Percentiles rank a stretch among this genome's conserved stretches.
Evolutionary conservation across 2,888 invertebrate genomes (phyloP).

Genomic region (Clepsis dumicolana): DNA sequence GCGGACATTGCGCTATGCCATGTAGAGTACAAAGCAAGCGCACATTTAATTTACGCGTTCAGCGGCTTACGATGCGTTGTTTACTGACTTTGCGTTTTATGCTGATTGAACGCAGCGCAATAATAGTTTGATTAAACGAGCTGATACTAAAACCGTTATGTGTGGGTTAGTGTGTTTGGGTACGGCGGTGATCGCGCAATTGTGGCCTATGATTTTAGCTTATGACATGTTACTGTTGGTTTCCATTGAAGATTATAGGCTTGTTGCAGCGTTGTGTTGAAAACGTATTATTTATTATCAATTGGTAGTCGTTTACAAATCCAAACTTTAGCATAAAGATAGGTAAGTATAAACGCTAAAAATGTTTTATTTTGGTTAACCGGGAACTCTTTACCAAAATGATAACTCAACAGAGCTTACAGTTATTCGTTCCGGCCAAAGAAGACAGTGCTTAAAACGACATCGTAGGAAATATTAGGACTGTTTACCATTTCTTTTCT

Average conservation of each 20-base stretch:
- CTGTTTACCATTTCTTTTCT: neutral
- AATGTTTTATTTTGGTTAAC: neutral
- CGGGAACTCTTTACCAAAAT: neutral
- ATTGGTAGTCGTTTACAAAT: neutral
- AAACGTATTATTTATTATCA: neutral
- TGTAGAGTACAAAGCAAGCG: slow-evolving; percentile 9
- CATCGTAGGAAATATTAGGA: neutral
- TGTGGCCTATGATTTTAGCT: neutral
- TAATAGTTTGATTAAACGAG: slow-evolving; percentile 32
- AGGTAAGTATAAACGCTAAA: no score
- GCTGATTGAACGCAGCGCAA: slow-evolving; percentile 18
- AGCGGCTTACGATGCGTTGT: slow-evolving; percentile 20
- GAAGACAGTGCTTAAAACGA: neutral
- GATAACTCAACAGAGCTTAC: neutral
- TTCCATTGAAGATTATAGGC: neutral
- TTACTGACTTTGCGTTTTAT: slow-evolving; percentile 33
- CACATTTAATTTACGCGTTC: slow-evolving; percentile 22
- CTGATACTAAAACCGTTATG: slow-evolving; percentile 25
- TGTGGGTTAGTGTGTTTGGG: slow-evolving; percentile 16
- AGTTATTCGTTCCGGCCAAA: neutral
- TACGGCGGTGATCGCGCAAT: neutral
- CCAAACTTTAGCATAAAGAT: neutral
- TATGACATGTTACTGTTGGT: neutral
- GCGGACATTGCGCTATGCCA: neutral
- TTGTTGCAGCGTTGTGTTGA: neutral